Evolutionary conservation across 2,113 vertebrate genomes (phyloP), one percentile per base, ranked within the genome.

Genomic region (Trematocara zebra): DNA sequence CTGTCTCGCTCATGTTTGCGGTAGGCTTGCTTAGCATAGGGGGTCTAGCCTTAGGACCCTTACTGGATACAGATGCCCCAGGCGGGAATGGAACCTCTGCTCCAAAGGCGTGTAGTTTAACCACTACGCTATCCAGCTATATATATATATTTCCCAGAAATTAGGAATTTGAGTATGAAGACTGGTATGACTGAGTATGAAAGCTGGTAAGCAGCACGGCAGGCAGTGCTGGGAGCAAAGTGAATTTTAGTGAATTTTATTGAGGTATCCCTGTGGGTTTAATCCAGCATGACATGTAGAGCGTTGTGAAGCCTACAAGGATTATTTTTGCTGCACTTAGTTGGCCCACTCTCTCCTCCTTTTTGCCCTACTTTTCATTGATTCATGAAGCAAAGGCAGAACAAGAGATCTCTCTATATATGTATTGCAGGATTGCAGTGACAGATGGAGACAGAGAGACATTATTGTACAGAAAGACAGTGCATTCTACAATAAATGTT

Each of bases 351-450:
- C 87, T 88, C 87, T 92, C 91, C 92, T 93, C 92, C 90, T 91
- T 85, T 88, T 86, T 95, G 94, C 85, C 95, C 96, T 96, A 96
- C 92, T 96, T 96, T 96, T 94, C 86, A 93, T 93, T 93, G 85
- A 94, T 95, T 95, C 91, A 85, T 93, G 83, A 88, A 69, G 85
- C 81, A 85, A 52, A 87, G 81, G 83, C 80, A 85, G 57, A 90
- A 85, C 80, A 84, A 91, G 81, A 90, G 85, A 84, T 69, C 59
- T 72, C 78, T 69, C 47, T 85, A 33, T 37, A 83, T 87, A 83
- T 76, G 72, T 84, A 85, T 69, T 88, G 78, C 80, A 92, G 87
- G 86, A 92, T 92, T 92, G 81, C 79, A 82, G 80, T 85, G 91
- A 92, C 92, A 95, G 92, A 95, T 94, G 90, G 93, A 94, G 91